These are phyloP conservation scores for Poecilia gillii DNA, from an alignment of 2,797 vertebrate species.

Conservation along the genomic window DNA sequence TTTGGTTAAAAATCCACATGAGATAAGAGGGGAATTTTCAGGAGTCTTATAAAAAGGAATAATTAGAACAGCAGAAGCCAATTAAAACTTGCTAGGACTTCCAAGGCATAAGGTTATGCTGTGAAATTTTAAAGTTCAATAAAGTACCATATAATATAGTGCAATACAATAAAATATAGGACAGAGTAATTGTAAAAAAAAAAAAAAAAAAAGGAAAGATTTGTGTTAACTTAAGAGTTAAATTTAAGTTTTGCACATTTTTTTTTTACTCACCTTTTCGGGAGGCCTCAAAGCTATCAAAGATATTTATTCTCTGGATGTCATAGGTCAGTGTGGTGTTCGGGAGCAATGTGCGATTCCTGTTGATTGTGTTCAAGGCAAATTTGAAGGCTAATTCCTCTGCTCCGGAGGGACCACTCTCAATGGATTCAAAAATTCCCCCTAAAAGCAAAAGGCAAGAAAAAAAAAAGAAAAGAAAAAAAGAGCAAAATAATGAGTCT, in stretches of 20 bases:
- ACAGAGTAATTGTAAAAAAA: not conserved
- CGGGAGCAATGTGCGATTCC: conserved; percentile 97
- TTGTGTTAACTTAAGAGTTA: not conserved
- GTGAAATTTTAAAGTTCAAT: not conserved
- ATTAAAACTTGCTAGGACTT: not conserved
- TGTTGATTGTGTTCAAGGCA: conserved; percentile 99
- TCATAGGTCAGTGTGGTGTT: conserved; percentile 98
- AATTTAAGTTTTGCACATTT: not conserved
- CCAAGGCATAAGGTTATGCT: not conserved
- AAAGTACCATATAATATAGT: not conserved
- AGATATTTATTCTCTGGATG: conserved; percentile 99
- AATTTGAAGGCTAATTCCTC: conserved; percentile 99
- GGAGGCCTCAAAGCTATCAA: conserved; percentile 98
- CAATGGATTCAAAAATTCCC: conserved; percentile 98
- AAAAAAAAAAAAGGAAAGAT: not conserved
- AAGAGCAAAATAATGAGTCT: conserved; percentile 15
- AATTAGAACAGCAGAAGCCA: not conserved
- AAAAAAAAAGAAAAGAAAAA: not conserved
- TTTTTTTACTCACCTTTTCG: conserved; percentile 89
- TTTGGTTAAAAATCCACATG: not conserved
- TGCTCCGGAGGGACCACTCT: conserved; percentile 96
- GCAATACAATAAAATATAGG: not conserved
- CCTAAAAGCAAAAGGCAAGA: conserved; percentile 74
- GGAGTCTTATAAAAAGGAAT: not conserved
- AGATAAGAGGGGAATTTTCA: not conserved